Evolutionary conservation across 1,140 invertebrate species (phyloP).

Genomic region (Schlechtendalia chinensis): DNA sequence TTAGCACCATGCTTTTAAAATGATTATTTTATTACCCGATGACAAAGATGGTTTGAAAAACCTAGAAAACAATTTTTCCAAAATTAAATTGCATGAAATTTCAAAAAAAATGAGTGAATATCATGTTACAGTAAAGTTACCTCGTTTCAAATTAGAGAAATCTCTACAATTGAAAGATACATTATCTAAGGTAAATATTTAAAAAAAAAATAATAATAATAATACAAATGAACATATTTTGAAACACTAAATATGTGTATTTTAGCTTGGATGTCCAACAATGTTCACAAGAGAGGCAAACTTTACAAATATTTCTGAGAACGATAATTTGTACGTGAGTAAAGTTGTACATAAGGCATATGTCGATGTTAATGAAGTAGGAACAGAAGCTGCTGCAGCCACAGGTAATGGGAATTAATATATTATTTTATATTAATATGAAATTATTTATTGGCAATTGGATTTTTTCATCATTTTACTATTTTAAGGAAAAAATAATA

Average conservation of each 20-base stretch:
- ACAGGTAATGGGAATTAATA: slow-evolving; percentile 57
- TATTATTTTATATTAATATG: no score
- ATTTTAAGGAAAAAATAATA: background rate
- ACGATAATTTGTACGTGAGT: slow-evolving; percentile 57
- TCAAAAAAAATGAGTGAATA: slow-evolving; percentile 10
- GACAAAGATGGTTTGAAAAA: slow-evolving; percentile 21
- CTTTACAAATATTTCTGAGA: background rate
- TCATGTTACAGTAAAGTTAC: slow-evolving; percentile 19
- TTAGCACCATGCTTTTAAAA: slow-evolving; percentile 31
- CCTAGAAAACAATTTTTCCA: slow-evolving; percentile 29
- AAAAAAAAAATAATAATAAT: background rate
- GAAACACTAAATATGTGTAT: background rate
- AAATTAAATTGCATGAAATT: slow-evolving; percentile 24
- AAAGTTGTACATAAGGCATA: slow-evolving; percentile 65
- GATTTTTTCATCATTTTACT: background rate
- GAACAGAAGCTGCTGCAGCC: slow-evolving; percentile 67
- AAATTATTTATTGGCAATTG: background rate
- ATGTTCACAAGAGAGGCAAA: slow-evolving; percentile 17
- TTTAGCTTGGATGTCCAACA: slow-evolving; percentile 37
- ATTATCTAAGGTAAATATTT: slow-evolving; percentile 16
- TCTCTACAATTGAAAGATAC: background rate
- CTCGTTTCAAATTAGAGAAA: slow-evolving; percentile 32
- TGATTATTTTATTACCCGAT: slow-evolving; percentile 36
- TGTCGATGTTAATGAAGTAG: slow-evolving; percentile 68
- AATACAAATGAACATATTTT: background rate